phyloP scores from a whole-genome alignment of 2,888 invertebrate genomes.

The Sarcophaga caerulescens region DNA sequence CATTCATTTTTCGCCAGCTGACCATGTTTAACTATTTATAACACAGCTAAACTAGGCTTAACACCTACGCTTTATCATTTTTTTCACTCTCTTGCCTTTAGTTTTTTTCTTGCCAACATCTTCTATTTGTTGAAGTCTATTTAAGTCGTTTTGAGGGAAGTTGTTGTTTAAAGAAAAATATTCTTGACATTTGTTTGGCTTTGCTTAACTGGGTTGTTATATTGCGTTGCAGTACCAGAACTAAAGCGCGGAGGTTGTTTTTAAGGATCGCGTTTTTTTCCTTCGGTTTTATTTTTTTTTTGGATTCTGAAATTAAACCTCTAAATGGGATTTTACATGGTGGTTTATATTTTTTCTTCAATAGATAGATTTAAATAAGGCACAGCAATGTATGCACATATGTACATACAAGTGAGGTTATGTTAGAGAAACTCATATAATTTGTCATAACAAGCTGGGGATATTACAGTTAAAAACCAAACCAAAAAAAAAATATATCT shows the following conservation, averaged over 20 bases:
- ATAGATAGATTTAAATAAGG: too few relatives aligned
- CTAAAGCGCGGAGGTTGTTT: constrained; percentile 53
- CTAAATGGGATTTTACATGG: constrained; percentile 40
- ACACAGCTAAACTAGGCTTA: constrained; percentile 64
- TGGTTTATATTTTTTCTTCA: background rate
- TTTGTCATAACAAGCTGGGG: background rate
- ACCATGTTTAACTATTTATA: constrained; percentile 60
- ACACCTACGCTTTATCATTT: constrained; percentile 64
- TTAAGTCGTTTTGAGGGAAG: background rate
- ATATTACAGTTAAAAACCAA: background rate
- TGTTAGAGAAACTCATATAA: background rate
- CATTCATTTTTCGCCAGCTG: background rate
- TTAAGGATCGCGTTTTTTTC: constrained; percentile 14
- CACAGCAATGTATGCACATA: too few relatives aligned
- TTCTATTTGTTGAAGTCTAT: background rate
- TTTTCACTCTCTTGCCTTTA: constrained; percentile 10
- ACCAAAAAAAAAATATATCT: background rate
- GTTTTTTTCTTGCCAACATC: constrained; percentile 8
- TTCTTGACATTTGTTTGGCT: constrained; percentile 60
- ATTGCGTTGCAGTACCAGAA: background rate
- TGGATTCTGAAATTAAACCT: constrained; percentile 28
- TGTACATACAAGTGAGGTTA: background rate
- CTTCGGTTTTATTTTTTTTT: constrained; percentile 5
- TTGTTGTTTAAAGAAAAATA: constrained; percentile 44
- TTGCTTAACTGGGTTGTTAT: constrained; percentile 45